These are phyloP conservation scores for Agapostemon virescens DNA, from an alignment of 2,888 invertebrate species.

Conservation along the genomic window DNA sequence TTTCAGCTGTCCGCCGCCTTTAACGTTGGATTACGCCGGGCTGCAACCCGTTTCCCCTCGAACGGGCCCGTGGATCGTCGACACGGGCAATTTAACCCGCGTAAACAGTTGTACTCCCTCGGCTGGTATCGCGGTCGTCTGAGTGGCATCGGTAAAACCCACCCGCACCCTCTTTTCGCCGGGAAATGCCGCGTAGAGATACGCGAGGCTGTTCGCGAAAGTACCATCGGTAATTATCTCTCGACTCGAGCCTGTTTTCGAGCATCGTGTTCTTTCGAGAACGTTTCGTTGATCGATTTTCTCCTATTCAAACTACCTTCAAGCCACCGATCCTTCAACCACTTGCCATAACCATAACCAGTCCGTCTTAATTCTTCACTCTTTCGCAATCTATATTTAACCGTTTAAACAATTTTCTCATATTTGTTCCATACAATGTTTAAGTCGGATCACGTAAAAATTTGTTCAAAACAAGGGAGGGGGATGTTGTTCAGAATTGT, in stretches of 20 bases:
- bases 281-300: not conserved
- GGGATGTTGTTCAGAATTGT: too few species aligned
- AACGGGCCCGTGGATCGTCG: conserved; percentile 48
- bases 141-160: not conserved
- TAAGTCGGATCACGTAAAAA: too few species aligned
- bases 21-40: conserved; percentile 41
- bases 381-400: too few species aligned
- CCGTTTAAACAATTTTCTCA: too few species aligned
- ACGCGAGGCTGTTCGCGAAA: not conserved
- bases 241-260: not conserved
- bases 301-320: not conserved
- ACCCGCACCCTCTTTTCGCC: not conserved
- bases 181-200: not conserved
- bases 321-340: not conserved
- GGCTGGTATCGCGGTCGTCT: conserved; percentile 4
- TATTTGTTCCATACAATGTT: too few species aligned
- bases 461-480: too few species aligned
- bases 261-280: not conserved
- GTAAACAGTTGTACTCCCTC: conserved; percentile 42
- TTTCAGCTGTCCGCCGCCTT: conserved; percentile 45
- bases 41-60: conserved; percentile 23
- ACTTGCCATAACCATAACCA: too few species aligned
- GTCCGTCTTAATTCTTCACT: too few species aligned
- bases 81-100: conserved; percentile 48
- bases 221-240: not conserved